These are phyloP conservation scores for Julus scanicus DNA, from an alignment of 2,888 invertebrate genomes.

Conservation along the genomic window DNA sequence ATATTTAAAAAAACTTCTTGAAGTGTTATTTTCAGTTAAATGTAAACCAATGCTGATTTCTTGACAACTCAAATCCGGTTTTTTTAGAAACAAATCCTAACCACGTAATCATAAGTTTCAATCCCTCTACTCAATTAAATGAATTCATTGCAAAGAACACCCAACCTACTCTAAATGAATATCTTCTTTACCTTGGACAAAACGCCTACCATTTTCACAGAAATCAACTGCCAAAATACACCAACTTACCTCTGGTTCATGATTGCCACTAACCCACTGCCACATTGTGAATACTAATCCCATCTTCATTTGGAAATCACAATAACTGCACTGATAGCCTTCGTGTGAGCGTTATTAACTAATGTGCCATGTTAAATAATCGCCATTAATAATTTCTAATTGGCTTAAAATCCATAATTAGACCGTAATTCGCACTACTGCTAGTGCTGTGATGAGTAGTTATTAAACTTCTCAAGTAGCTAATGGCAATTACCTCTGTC, in stretches of 20 bases:
- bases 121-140: background rate
- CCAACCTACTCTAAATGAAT: background rate
- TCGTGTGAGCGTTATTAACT: background rate
- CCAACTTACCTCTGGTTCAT: constrained; percentile 42
- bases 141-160: background rate
- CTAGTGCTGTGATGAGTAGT: background rate
- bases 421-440: background rate
- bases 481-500: background rate
- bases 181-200: background rate
- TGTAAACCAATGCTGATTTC: too few relatives aligned
- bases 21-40: too few relatives aligned
- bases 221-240: background rate
- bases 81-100: too few relatives aligned
- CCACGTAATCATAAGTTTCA: too few relatives aligned
- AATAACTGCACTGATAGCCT: background rate
- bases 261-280: constrained; percentile 49
- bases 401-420: background rate
- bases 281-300: constrained; percentile 43
- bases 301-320: background rate
- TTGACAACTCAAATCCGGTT: too few relatives aligned
- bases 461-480: constrained; percentile 21
- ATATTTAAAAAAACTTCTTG: too few relatives aligned
- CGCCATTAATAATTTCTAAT: background rate
- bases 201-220: background rate
- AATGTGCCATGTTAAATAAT: background rate